Percentiles rank a stretch among this genome's conserved stretches.
Evolutionary conservation across 2,797 vertebrate genomes (phyloP).

Genomic region (Periophthalmus magnuspinnatus): DNA sequence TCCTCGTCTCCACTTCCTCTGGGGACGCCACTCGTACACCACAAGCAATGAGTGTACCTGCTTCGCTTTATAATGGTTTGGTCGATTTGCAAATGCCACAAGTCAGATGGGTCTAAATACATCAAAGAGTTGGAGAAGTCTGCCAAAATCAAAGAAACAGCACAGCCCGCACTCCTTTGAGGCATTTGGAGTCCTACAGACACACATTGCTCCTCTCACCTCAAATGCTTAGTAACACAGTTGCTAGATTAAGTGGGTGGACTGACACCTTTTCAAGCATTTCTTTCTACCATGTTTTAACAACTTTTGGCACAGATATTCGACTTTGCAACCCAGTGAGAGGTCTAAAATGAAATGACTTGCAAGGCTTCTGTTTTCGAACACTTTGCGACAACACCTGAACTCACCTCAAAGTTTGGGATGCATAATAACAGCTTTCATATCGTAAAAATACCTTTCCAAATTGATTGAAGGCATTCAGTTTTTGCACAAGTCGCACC

Average conservation of each 20-base stretch:
- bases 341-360: background rate
- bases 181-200: slow-evolving; percentile 11
- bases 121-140: background rate
- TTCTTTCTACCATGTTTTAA: background rate
- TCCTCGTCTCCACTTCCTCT: slow-evolving; percentile 54
- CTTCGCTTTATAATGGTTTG: background rate
- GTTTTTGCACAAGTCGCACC: background rate
- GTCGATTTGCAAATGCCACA: no score
- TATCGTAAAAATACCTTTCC: background rate
- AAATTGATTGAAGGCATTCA: background rate
- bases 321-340: background rate
- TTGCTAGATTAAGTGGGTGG: slow-evolving; percentile 13
- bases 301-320: background rate
- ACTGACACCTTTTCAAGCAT: slow-evolving; percentile 5
- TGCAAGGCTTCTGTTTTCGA: background rate
- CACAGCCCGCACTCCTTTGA: background rate
- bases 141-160: slow-evolving; percentile 1
- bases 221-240: slow-evolving; percentile 6
- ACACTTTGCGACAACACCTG: background rate
- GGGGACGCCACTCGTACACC: slow-evolving; percentile 35
- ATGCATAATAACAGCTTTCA: background rate
- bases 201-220: slow-evolving; percentile 10
- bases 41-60: slow-evolving; percentile 22
- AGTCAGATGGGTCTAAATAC: background rate
- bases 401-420: slow-evolving; percentile 4